Base-by-base conservation (phyloP, 2,888 invertebrate species). In the Notodonta dromedarius region DNA sequence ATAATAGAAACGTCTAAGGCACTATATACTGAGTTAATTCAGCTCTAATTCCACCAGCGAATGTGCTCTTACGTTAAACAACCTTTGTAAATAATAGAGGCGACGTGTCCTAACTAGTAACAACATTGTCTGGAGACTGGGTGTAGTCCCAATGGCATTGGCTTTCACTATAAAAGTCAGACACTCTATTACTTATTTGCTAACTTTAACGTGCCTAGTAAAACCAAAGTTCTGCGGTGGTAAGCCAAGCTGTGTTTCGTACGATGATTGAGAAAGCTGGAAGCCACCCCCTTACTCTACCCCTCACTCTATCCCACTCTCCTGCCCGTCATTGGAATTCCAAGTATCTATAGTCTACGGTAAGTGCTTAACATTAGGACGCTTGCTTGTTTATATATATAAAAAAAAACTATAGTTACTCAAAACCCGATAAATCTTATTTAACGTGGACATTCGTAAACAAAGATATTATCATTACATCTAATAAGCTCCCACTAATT, bases 81-180 rank as follows among this genome's bases (percentile, higher is more conserved):
- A 68, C 66, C 64, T 68, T 72, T 73, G 66, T 71, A 71, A 74
- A 68, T 74, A 71, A 74, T 69, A 71, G 61, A 66, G 63, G 13
- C 54, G 56, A 74, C 71, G 72, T 69, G 74, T 62, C 61, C 59
- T 61, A 71, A 73, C 69, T 73, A 63, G 66, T 66, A 74, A 73
- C 58, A 68, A 69, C 71, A 71, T 68, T 71, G 74, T 73, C 63
- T 61, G 35, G 57, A 58, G 68, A 44, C 52, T 50, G 66, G 59
- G 59, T 48, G 72, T 50, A 56, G 56, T 58, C 8, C 54, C n/a
- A 14, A 39, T n/a, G 39, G 35, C 16, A 14, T 11, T n/a, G 2
- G 14, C 9, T 32, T 24, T 52, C 24, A 52, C 11, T 8, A 11
- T 52, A 52, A 52, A 52, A 32, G 32, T 51, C 35, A 14, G 40